Evolutionary conservation across 2,888 invertebrate species (phyloP).

Genomic region (Carcina quercana): DNA sequence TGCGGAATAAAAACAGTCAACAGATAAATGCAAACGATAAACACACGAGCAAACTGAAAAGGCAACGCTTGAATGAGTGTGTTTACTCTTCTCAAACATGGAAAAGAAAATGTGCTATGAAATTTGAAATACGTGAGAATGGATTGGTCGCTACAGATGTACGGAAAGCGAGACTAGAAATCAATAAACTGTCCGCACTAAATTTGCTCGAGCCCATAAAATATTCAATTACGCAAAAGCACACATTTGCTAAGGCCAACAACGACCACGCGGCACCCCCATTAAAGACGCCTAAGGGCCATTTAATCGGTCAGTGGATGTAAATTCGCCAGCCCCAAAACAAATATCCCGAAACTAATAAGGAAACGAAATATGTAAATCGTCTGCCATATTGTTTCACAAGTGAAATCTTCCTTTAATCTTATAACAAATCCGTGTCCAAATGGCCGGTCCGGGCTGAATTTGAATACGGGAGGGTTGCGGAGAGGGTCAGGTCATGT

Average conservation of each 20-base stretch:
- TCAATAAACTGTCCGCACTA: constrained; percentile 59
- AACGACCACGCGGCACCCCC: constrained; percentile 74
- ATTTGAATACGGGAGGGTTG: constrained; percentile 71
- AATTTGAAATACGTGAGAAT: constrained; percentile 21
- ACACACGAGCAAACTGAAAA: constrained; percentile 63
- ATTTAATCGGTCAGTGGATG: constrained; percentile 75
- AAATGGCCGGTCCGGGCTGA: constrained; percentile 69
- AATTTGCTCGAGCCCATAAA: constrained; percentile 65
- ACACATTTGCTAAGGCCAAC: constrained; percentile 72
- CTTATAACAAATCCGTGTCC: constrained; percentile 76
- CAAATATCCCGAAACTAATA: constrained; percentile 75
- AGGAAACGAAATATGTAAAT: constrained; percentile 76
- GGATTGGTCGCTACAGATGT: constrained; percentile 22
- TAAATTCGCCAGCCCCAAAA: constrained; percentile 72
- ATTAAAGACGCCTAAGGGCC: constrained; percentile 75
- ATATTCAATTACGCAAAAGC: constrained; percentile 75
- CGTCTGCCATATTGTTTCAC: constrained; percentile 73
- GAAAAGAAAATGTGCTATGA: constrained; percentile 20
- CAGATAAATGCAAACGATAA: constrained; percentile 73
- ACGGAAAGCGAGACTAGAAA: constrained; percentile 33
- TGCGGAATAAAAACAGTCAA: constrained; percentile 73
- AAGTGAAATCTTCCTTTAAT: constrained; percentile 76
- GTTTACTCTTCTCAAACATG: constrained; percentile 41
- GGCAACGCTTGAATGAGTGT: constrained; percentile 49
- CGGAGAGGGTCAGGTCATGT: constrained; percentile 57